Base-by-base conservation (phyloP, 2,888 invertebrate species). In the Macaria liturata region DNA sequence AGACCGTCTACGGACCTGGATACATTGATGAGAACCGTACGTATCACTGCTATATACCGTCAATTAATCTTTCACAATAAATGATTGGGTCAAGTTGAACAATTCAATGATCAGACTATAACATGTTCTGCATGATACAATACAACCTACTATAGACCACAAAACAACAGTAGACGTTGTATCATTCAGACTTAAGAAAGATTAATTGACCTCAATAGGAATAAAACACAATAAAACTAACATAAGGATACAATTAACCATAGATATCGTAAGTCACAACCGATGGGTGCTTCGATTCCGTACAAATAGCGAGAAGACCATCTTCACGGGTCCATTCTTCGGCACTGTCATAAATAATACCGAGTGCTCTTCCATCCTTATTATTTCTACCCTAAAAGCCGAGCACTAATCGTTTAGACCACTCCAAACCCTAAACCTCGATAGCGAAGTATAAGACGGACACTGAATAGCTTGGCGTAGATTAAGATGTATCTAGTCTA, bases 1-100 rank as follows among this genome's bases (percentile, higher is more conserved):
- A 93, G 84, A 94, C 93, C 32, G 90, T 92, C 86, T 91, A 91
- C 81, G 91, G 92, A 54, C 80, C 84, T 49, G 91, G 90, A 86
- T 91, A 92, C 84, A 91, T 88, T 76, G 92, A 92, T 80, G 92
- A 91, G 70, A 88, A 89, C 84, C 92, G 92, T 92, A 92, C 85
- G 92, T 92, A 92, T 89, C 65, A 74, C 71, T 80, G 59, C 65
- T 74, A 73, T 70, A 71, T 59, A 67, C 54, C 61, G 72, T 72
- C 69, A 70, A 73, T 75, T 77, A 75, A 73, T 70, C 72, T 75
- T 71, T 72, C 69, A 47, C 4, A 53, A 59, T 31, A 61, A 60
- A 64, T 53, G 64, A 58, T 53, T 34, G 20, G 20, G 2, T 20
- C 20, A 1, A 20, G 20, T 20, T 20, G 20, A 20, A 20, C 20